Evolutionary conservation across 2,888 invertebrate species (phyloP).

Genomic region (Galeopsomyia nigrocyanea): DNA sequence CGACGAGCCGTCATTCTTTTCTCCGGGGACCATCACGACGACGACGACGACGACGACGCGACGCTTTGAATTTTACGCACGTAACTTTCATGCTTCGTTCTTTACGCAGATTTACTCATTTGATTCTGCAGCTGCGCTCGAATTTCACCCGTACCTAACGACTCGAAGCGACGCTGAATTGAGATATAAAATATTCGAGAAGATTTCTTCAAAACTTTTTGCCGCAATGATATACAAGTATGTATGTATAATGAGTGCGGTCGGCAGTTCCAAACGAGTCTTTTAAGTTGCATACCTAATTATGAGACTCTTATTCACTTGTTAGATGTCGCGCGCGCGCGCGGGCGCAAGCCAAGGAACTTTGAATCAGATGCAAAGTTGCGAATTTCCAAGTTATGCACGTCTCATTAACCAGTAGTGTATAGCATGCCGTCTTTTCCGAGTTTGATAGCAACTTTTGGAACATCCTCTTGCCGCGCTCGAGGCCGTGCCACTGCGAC

Average conservation of each 20-base stretch:
- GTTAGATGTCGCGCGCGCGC: conserved; percentile 18
- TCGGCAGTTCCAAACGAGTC: too few species aligned
- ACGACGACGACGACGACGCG: background rate
- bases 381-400: conserved; percentile 39
- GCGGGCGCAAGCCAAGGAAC: conserved; percentile 9
- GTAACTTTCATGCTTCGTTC: background rate
- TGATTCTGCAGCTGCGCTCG: too few species aligned
- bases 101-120: background rate
- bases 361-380: conserved; percentile 41
- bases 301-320: conserved; percentile 30
- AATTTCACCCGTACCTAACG: too few species aligned
- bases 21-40: background rate
- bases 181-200: too few species aligned
- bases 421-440: conserved; percentile 25
- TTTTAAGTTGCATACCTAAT: conserved; percentile 3
- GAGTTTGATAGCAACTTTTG: conserved; percentile 36
- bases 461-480: conserved; percentile 15
- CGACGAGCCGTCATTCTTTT: background rate
- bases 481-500: background rate
- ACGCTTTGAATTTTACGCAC: conserved; percentile 17
- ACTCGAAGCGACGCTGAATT: too few species aligned
- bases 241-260: too few species aligned
- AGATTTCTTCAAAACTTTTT: too few species aligned
- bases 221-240: too few species aligned
- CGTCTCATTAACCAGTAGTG: conserved; percentile 41